Conservation (phyloP, 2,888 invertebrate genomes). For the Pollenia angustigena region DNA sequence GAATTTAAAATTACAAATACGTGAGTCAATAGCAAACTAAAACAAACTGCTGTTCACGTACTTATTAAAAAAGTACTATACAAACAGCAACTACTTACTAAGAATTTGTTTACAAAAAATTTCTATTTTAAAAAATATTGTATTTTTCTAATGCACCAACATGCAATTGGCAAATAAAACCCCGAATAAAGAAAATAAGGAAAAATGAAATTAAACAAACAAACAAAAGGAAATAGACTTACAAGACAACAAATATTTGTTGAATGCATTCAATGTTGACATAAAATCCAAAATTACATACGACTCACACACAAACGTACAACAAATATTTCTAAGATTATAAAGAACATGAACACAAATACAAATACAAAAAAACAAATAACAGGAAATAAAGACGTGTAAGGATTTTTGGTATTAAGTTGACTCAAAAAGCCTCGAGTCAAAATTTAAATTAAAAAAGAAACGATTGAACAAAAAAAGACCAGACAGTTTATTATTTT, state of each 20-base stretch:
- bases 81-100: not conserved
- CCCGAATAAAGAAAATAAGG: not conserved
- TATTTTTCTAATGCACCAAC: constrained; percentile 23
- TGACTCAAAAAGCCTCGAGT: constrained; percentile 61
- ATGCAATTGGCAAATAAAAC: constrained; percentile 63
- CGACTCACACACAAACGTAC: not conserved
- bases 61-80: constrained; percentile 18
- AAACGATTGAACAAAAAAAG: constrained; percentile 28
- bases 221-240: constrained; percentile 53
- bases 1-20: constrained; percentile 63
- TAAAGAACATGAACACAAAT: constrained; percentile 12
- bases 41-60: constrained; percentile 39
- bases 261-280: constrained; percentile 68
- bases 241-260: constrained; percentile 71
- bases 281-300: constrained; percentile 49
- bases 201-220: constrained; percentile 29
- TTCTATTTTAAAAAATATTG: not conserved
- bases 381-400: constrained; percentile 33
- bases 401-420: constrained; percentile 58
- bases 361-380: not conserved
- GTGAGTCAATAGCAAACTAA: constrained; percentile 68
- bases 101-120: constrained; percentile 5
- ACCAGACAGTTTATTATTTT: constrained; percentile 68
- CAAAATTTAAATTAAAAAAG: constrained; percentile 64
- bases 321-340: constrained; percentile 61